These are phyloP conservation scores for Oncopodura yosiiana DNA, from an alignment of 1,140 invertebrate species.

Conservation along the genomic window DNA sequence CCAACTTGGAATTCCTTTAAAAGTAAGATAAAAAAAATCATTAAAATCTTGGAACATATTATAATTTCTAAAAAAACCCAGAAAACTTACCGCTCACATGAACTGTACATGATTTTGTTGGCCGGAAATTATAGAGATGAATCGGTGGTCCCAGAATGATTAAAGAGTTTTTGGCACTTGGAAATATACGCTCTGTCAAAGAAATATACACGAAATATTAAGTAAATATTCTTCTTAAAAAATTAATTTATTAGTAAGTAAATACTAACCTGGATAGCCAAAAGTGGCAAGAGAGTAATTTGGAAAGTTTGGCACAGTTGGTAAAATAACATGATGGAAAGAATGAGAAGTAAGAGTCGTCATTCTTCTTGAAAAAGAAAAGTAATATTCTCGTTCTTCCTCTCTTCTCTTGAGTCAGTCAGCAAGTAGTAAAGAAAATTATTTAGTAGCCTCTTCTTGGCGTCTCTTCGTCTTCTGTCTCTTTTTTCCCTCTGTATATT, in stretches of 20 bases:
- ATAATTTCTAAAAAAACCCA: too few relatives aligned
- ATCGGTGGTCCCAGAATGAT: slow-evolving; percentile 7
- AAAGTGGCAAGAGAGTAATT: slow-evolving; percentile 24
- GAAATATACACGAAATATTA: too few relatives aligned
- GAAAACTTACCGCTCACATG: slow-evolving; percentile 24
- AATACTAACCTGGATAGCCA: slow-evolving; percentile 30
- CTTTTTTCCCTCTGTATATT: too few relatives aligned
- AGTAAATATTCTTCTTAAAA: too few relatives aligned
- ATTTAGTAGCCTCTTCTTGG: too few relatives aligned
- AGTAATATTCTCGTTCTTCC: slow-evolving; percentile 3
- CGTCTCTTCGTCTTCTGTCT: too few relatives aligned
- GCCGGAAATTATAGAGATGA: slow-evolving; percentile 18
- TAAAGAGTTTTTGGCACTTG: too few relatives aligned
- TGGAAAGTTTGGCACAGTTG: slow-evolving; percentile 26
- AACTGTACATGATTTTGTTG: slow-evolving; percentile 21
- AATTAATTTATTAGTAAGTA: too few relatives aligned
- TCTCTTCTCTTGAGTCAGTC: too few relatives aligned
- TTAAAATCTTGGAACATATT: neutral
- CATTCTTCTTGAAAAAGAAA: neutral
- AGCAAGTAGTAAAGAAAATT: too few relatives aligned
- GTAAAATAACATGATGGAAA: slow-evolving; percentile 8
- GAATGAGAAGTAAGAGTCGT: slow-evolving; percentile 13
- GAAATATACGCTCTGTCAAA: too few relatives aligned
- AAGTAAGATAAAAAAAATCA: too few relatives aligned
- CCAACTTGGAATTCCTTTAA: slow-evolving; percentile 29